Conservation (phyloP, 2,797 vertebrate species). For the Scomberomorus guttatus region DNA sequence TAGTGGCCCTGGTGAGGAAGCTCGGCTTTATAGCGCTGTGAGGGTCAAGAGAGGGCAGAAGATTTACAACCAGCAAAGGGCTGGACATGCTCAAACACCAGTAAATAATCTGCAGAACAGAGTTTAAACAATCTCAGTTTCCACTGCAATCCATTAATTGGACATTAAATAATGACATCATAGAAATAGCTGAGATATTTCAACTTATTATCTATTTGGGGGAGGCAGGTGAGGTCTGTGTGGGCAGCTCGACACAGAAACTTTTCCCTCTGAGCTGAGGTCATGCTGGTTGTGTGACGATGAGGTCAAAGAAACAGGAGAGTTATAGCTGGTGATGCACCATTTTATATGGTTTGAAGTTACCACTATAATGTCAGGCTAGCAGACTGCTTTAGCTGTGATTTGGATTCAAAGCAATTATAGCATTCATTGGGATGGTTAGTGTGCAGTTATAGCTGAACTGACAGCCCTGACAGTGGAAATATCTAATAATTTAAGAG, state of each 20-base stretch:
- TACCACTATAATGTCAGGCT: slow-evolving; percentile 18
- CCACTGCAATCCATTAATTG: slow-evolving; percentile 72
- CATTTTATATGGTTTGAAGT: slow-evolving; percentile 52
- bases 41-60: slow-evolving; percentile 68
- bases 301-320: slow-evolving; percentile 68
- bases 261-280: slow-evolving; percentile 58
- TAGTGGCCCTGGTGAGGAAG: slow-evolving; percentile 48
- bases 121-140: slow-evolving; percentile 69
- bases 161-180: slow-evolving; percentile 83
- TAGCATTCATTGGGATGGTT: not conserved
- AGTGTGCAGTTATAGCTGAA: slow-evolving; percentile 12
- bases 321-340: slow-evolving; percentile 55
- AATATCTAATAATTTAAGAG: slow-evolving; percentile 33
- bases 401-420: slow-evolving; percentile 14
- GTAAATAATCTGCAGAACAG: slow-evolving; percentile 71
- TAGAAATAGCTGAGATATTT: slow-evolving; percentile 78
- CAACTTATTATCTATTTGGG: slow-evolving; percentile 50
- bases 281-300: slow-evolving; percentile 54
- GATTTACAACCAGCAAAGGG: slow-evolving; percentile 71
- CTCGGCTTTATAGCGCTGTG: slow-evolving; percentile 54
- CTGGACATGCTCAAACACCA: slow-evolving; percentile 67
- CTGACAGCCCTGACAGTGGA: slow-evolving; percentile 1
- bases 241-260: slow-evolving; percentile 38
- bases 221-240: slow-evolving; percentile 54
- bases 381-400: slow-evolving; percentile 24